Base-by-base conservation (phyloP, 2,113 vertebrate genomes). In the Sylvietta virens region DNA sequence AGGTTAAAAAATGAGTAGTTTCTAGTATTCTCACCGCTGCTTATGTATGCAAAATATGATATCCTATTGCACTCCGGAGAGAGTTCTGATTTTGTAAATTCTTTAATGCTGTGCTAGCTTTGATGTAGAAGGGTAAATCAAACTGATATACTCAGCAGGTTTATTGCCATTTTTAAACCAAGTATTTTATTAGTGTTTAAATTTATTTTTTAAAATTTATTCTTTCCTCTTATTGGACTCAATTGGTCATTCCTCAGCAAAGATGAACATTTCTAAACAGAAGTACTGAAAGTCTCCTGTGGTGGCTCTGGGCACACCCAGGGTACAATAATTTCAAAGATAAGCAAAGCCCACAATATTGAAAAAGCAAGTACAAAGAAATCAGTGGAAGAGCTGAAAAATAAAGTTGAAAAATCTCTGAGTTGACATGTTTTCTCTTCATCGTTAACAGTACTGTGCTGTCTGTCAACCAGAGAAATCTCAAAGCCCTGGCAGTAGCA, bases 401-500 rank as follows among this genome's bases (percentile, higher is more conserved):
- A 45, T 66, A 61, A 92, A 53, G 6, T 28, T 42, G 27, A 84
- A 83, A 83, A 84, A 81, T 61, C 53, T 73, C 45, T 64, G 54
- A 80, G 22, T 40, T 86, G 19, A 79, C 44, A 54, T 91, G 56
- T 91, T 96, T 94, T 96, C 62, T 92, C 57, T 64, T 92, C 57
- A 44, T 67, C 0, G 0, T 33, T 92, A 67, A 53, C 33, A 77
- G 47, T 82, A 67, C 62, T 62, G 33, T 57, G 62, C 61, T 92
- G 64, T 87, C 87, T 96, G 88, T 94, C 86, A 91, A 31, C 53
- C 48, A 58, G 58, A 90, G 64, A 94, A 94, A 89, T 94, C 66
- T 94, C 57, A 57, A 69, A 95, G 19, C 58, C 78, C 47, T 95
- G 62, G 88, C 66, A 85, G 62, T 73, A 77, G 13, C 39, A 66